A percentile compares a stretch with the other conserved stretches of the same genome.
Evolutionary conservation across 2,888 invertebrate species (phyloP).

Genomic region (Monopis laevigella): DNA sequence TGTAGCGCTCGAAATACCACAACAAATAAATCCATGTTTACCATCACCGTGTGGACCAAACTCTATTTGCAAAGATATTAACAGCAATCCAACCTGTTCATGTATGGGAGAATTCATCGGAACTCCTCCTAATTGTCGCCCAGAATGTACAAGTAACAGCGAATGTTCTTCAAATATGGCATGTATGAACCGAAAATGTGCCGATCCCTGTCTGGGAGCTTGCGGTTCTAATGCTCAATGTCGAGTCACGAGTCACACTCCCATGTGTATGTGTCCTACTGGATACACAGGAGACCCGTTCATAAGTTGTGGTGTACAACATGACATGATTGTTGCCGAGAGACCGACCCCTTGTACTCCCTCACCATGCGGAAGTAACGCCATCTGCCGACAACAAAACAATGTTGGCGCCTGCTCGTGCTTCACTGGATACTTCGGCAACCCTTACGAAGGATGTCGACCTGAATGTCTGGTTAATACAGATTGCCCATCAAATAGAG

Average conservation of each 20-base stretch:
- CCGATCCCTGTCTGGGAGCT: constrained; percentile 76
- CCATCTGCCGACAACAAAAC: constrained; percentile 73
- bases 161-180: constrained; percentile 74
- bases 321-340: constrained; percentile 39
- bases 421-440: constrained; percentile 70
- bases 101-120: constrained; percentile 75
- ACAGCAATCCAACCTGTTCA: constrained; percentile 73
- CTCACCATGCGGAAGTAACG: constrained; percentile 79
- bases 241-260: constrained; percentile 76
- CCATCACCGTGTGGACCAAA: constrained; percentile 76
- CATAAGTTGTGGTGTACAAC: constrained; percentile 62
- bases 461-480: constrained; percentile 80
- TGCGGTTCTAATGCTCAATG: constrained; percentile 79
- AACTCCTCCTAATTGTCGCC: constrained; percentile 75
- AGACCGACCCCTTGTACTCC: constrained; percentile 70
- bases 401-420: constrained; percentile 78
- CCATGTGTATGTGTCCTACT: constrained; percentile 72
- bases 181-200: constrained; percentile 77
- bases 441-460: constrained; percentile 74
- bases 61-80: constrained; percentile 68
- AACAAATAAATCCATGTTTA: constrained; percentile 67
- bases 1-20: constrained; percentile 44
- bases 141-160: constrained; percentile 77
- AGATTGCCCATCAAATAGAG: constrained; percentile 76
- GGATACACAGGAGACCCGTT: constrained; percentile 81